Conservation (phyloP, 2,113 vertebrate genomes). For the Scomber scombrus region DNA sequence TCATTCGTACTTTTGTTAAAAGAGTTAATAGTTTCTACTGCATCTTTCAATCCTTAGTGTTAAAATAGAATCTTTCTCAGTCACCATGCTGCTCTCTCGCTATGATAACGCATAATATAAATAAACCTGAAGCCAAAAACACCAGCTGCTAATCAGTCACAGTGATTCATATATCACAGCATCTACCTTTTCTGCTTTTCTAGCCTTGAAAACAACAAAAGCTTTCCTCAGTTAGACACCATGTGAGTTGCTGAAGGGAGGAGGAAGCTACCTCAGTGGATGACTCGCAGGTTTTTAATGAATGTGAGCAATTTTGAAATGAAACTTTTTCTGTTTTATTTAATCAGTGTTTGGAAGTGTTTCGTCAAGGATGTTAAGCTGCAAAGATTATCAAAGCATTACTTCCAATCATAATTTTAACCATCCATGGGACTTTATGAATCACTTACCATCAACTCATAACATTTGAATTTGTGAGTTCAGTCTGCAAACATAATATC, state of each 20-base stretch:
- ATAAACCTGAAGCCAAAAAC: conserved; percentile 20
- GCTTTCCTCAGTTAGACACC: background rate
- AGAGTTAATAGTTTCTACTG: background rate
- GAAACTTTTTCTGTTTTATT: background rate
- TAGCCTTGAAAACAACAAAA: background rate
- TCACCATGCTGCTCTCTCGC: background rate
- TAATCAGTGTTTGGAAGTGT: background rate
- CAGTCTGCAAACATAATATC: background rate
- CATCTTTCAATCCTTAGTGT: background rate
- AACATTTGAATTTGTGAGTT: background rate
- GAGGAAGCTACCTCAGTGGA: background rate
- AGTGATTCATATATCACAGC: background rate
- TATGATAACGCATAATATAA: background rate
- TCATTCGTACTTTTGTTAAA: background rate
- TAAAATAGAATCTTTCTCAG: background rate
- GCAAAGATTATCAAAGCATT: background rate
- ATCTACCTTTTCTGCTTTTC: background rate
- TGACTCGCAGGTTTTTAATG: background rate
- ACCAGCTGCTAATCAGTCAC: background rate
- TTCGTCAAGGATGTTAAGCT: background rate
- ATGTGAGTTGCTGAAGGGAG: background rate
- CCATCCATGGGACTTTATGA: background rate
- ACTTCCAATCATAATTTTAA: conserved; percentile 6
- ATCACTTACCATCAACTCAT: background rate
- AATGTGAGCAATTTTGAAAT: background rate